Percentiles rank a stretch among this genome's conserved stretches.
phyloP scores from a whole-genome alignment of 2,888 invertebrate species.

The Cepaea hortensis region DNA sequence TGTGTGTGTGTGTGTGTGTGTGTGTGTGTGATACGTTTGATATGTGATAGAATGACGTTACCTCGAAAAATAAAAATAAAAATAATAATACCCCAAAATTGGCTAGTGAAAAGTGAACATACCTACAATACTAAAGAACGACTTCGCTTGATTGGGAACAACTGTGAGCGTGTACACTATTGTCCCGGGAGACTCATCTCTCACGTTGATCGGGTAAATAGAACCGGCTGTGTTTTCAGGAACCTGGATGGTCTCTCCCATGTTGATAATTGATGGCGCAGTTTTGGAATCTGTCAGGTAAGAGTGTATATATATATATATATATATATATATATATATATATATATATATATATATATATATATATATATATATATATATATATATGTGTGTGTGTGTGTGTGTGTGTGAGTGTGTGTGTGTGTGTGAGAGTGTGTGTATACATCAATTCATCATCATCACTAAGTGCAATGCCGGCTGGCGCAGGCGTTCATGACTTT shows the following conservation, averaged over 20 bases:
- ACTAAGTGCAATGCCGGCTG: no score
- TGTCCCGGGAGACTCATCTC: not conserved
- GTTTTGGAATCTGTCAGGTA: slow-evolving; percentile 25
- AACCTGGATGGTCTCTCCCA: not conserved
- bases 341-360: slow-evolving; percentile 4
- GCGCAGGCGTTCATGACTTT: no score
- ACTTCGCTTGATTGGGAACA: not conserved
- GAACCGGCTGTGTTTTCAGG: not conserved
- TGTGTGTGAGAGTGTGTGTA: no score
- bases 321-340: not conserved
- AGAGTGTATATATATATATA: not conserved
- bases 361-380: not conserved
- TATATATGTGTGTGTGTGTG: no score
- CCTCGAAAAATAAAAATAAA: no score
- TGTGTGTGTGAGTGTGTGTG: no score
- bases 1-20: no score
- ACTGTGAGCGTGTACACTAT: not conserved
- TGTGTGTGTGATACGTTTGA: no score
- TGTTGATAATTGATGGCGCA: slow-evolving; percentile 35
- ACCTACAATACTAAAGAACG: slow-evolving; percentile 20
- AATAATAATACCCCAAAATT: no score
- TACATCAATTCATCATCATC: no score
- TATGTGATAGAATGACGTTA: no score
- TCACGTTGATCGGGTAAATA: not conserved
- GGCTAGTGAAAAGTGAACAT: not conserved